A percentile compares a stretch with the other conserved stretches of the same genome.
Conservation (phyloP, 2,113 vertebrate species). For the Pyrgilauda ruficollis region DNA sequence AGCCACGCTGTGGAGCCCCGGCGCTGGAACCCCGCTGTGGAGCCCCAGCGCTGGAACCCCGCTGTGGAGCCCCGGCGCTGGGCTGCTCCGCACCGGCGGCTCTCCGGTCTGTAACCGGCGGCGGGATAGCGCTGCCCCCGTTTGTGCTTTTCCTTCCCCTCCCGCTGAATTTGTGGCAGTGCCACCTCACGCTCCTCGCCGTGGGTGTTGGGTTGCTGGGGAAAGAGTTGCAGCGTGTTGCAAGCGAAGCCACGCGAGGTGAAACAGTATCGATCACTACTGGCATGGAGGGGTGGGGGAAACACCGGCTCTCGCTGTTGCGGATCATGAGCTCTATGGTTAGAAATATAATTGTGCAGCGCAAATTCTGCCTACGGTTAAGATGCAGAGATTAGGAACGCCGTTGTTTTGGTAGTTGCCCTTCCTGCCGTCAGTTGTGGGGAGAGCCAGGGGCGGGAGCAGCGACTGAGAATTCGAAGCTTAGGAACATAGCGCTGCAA, state of each 20-base stretch:
- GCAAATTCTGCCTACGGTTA: fast-evolving
- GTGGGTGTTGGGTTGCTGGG: neutral
- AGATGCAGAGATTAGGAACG: neutral
- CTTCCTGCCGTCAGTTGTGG: fast-evolving
- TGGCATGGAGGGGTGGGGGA: fast-evolving
- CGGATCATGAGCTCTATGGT: fast-evolving
- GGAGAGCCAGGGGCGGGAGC: neutral
- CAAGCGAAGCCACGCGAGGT: fast-evolving
- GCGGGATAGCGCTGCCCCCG: fast-evolving
- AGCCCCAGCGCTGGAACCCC: no score
- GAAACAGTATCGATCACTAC: fast-evolving
- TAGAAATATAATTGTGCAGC: fast-evolving
- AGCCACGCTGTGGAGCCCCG: no score
- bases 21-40: no score
- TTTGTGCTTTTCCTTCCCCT: fast-evolving
- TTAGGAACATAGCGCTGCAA: fast-evolving
- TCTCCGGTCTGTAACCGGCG: fast-evolving
- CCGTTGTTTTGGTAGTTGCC: neutral
- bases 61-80: neutral
- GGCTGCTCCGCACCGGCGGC: neutral
- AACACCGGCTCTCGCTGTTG: fast-evolving
- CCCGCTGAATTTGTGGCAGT: neutral
- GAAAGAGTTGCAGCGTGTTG: neutral
- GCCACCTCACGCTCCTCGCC: neutral
- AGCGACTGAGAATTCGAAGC: neutral